These are phyloP conservation scores for Nycticebus coucang DNA, from an alignment of 2,113 vertebrate genomes.

Conservation along the genomic window DNA sequence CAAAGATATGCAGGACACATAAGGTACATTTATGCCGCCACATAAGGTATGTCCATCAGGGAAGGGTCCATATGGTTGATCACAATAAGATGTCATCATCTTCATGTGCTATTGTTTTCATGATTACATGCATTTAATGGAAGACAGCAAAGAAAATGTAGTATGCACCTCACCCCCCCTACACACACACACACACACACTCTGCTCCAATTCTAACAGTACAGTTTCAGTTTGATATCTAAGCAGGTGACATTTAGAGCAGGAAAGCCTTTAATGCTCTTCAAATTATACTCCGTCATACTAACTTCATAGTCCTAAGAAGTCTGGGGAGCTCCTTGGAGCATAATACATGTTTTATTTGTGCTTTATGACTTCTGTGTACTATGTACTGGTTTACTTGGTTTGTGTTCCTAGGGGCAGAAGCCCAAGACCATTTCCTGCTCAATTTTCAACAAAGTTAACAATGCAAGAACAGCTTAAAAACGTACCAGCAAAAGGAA, in stretches of 20 bases:
- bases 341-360: background rate
- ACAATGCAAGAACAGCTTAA: background rate
- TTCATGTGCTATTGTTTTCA: background rate
- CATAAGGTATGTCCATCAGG: background rate
- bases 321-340: background rate
- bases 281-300: background rate
- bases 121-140: background rate
- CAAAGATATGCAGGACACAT: background rate
- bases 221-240: background rate
- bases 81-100: background rate
- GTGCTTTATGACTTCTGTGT: background rate
- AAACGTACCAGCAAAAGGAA: constrained; percentile 94
- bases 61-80: background rate
- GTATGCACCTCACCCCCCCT: fast-evolving
- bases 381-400: background rate
- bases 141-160: background rate
- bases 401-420: background rate
- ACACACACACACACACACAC: background rate
- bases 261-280: background rate
- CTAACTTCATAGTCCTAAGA: background rate
- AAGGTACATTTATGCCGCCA: background rate
- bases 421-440: constrained; percentile 28
- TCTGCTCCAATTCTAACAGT: background rate
- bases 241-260: background rate
- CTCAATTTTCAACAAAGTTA: background rate